These are phyloP conservation scores for Rotaria sp. DNA, from an alignment of 2,888 invertebrate genomes.

Conservation along the genomic window DNA sequence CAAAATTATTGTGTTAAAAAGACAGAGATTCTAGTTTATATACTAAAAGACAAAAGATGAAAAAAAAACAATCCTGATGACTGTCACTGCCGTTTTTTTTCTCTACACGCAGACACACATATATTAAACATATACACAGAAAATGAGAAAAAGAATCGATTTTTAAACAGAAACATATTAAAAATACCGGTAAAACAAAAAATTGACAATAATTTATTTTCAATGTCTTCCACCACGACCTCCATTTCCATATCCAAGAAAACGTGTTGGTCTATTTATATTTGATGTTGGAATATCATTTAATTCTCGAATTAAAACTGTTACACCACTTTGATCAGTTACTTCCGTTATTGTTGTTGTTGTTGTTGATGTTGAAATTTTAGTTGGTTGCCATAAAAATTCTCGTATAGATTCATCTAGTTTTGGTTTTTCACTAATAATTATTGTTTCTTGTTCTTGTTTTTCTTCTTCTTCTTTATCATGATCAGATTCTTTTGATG, in stretches of 20 bases:
- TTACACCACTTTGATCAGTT: slow-evolving; percentile 18
- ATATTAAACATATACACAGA: neutral
- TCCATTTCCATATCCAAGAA: neutral
- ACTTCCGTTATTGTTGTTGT: slow-evolving; percentile 11
- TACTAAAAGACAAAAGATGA: neutral
- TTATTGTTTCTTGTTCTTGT: neutral
- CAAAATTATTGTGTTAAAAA: neutral
- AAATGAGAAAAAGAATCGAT: neutral
- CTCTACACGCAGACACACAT: neutral
- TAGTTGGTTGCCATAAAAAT: neutral
- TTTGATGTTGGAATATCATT: neutral
- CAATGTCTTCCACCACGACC: neutral
- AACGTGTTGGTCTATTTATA: neutral
- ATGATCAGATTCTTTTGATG: neutral
- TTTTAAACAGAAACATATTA: too few relatives aligned
- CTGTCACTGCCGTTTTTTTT: neutral
- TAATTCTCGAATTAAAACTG: neutral
- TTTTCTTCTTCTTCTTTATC: neutral
- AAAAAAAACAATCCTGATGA: neutral
- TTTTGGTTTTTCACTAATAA: neutral
- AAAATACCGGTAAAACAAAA: neutral
- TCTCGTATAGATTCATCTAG: neutral
- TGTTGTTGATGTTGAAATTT: neutral
- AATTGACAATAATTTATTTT: neutral
- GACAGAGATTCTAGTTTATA: slow-evolving; percentile 9